Percentiles rank a stretch among this genome's conserved stretches.
Evolutionary conservation across 2,797 vertebrate genomes (phyloP).

Genomic region (Decapterus maruadsi): DNA sequence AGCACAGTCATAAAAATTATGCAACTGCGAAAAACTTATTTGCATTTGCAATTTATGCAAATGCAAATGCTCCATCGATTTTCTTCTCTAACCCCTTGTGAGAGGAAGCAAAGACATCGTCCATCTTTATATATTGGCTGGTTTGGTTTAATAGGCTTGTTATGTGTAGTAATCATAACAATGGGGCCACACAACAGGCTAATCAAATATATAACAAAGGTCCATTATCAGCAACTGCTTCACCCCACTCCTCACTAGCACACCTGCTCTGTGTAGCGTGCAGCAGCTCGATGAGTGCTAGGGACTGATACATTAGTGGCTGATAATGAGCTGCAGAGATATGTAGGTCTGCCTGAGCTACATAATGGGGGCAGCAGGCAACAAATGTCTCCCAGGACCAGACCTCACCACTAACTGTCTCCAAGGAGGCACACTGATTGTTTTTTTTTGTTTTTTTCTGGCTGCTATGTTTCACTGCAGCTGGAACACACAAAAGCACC

Average conservation of each 20-base stretch:
- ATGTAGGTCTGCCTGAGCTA: slow-evolving; percentile 47
- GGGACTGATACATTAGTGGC: slow-evolving; percentile 19
- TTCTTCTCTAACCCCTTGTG: too few species aligned
- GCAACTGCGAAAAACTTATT: too few species aligned
- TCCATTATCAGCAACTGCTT: slow-evolving; percentile 18
- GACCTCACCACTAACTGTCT: slow-evolving; percentile 46
- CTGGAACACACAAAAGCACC: slow-evolving; percentile 16
- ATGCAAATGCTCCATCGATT: too few species aligned
- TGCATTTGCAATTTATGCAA: too few species aligned
- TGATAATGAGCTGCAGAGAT: slow-evolving; percentile 51
- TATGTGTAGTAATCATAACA: neutral
- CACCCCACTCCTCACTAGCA: slow-evolving; percentile 35
- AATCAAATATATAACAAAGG: slow-evolving; percentile 27
- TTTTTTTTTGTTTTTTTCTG: slow-evolving; percentile 30
- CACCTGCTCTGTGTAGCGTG: slow-evolving; percentile 39
- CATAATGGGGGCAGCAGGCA: slow-evolving; percentile 49
- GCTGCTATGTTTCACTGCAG: slow-evolving; percentile 37
- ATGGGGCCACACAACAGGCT: neutral
- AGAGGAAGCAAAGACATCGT: too few species aligned
- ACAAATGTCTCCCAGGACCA: slow-evolving; percentile 52
- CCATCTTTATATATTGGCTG: too few species aligned
- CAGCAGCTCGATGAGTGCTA: slow-evolving; percentile 24
- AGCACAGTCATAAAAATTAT: too few species aligned
- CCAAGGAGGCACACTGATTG: slow-evolving; percentile 58
- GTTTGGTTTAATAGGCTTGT: slow-evolving; percentile 1